Evolutionary conservation across 1,140 invertebrate genomes (phyloP).

Genomic region (Aradophagus sp.): DNA sequence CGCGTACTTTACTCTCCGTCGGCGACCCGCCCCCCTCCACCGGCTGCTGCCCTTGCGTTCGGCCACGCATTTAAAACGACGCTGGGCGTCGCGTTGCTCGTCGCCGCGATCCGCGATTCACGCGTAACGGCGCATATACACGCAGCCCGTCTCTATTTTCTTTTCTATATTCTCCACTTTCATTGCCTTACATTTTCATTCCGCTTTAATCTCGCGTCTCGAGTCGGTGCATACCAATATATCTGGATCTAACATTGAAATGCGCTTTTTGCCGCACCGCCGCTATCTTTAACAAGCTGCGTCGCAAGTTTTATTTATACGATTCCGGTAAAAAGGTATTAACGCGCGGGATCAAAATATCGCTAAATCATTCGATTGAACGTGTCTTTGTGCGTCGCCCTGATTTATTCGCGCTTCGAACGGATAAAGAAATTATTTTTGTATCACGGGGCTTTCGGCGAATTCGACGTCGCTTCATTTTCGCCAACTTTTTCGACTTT

Average conservation of each 20-base stretch:
- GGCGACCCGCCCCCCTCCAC: constrained; percentile 4
- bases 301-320: constrained; percentile 56
- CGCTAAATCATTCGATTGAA: constrained; percentile 29
- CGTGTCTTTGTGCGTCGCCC: constrained; percentile 12
- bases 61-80: constrained; percentile 45
- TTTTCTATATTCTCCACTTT: constrained; percentile 47
- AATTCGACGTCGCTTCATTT: constrained; percentile 10
- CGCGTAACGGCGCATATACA: constrained; percentile 44
- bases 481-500: too few relatives aligned
- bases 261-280: constrained; percentile 44
- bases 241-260: constrained; percentile 47
- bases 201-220: constrained; percentile 55
- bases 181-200: constrained; percentile 58
- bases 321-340: constrained; percentile 49
- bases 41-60: constrained; percentile 36
- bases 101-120: constrained; percentile 45
- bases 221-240: constrained; percentile 48
- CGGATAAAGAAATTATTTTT: constrained; percentile 49
- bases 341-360: constrained; percentile 24
- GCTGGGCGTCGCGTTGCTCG: constrained; percentile 33
- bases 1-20: constrained; percentile 43
- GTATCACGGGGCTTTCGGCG: constrained; percentile 15
- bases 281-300: constrained; percentile 38
- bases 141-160: constrained; percentile 53
- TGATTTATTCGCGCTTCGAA: constrained; percentile 22